phyloP scores from a whole-genome alignment of 2,888 invertebrate genomes.

The Cepaea hortensis region DNA sequence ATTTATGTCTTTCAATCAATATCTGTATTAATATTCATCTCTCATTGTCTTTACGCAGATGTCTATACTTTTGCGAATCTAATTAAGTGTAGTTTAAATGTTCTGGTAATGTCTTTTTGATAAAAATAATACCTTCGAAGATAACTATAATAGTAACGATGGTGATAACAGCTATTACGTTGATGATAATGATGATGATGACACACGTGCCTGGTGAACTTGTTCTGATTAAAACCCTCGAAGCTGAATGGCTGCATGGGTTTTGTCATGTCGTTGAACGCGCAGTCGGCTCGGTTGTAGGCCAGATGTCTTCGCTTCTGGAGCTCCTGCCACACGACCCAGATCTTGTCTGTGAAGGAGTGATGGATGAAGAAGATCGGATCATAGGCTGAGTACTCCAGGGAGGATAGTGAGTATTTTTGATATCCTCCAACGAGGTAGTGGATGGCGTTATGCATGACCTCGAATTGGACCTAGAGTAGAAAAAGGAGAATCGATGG shows the following conservation, averaged over 20 bases:
- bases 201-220: not conserved
- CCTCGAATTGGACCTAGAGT: constrained; percentile 51
- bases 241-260: constrained; percentile 44
- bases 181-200: not conserved
- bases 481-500: not conserved
- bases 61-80: too few relatives aligned
- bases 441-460: constrained; percentile 56
- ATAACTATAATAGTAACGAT: too few relatives aligned
- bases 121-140: too few relatives aligned
- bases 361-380: constrained; percentile 57
- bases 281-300: constrained; percentile 54
- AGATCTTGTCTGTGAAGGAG: constrained; percentile 53
- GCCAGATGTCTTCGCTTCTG: constrained; percentile 52
- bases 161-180: not conserved
- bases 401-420: constrained; percentile 51
- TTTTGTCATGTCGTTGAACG: constrained; percentile 51
- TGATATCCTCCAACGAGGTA: constrained; percentile 52
- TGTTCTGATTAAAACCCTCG: not conserved
- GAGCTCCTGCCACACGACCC: constrained; percentile 56
- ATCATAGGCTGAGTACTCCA: constrained; percentile 56
- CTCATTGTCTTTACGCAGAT: too few relatives aligned
- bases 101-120: too few relatives aligned
- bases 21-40: too few relatives aligned
- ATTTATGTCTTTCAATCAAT: too few relatives aligned
- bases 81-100: too few relatives aligned